phyloP scores from a whole-genome alignment of 2,888 invertebrate genomes.

The Thelaira solivaga region DNA sequence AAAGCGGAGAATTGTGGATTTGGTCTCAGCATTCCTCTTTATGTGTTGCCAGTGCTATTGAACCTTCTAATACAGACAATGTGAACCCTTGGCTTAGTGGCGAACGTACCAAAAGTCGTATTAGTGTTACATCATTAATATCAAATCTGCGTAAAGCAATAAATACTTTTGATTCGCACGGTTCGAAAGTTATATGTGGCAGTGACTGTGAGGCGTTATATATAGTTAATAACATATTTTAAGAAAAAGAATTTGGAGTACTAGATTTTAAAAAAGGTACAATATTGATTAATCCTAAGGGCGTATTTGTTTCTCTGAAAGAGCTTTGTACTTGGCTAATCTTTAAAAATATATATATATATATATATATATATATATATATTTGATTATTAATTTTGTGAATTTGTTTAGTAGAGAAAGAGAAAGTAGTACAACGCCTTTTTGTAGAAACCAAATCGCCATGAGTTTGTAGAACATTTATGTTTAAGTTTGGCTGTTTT shows the following conservation, averaged over 20 bases:
- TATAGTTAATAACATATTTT: slow-evolving; percentile 81
- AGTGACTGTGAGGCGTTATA: slow-evolving; percentile 94
- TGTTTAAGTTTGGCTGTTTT: slow-evolving; percentile 5
- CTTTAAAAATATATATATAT: too few species aligned
- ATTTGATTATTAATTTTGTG: too few species aligned
- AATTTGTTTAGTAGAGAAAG: too few species aligned
- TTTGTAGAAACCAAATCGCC: too few species aligned
- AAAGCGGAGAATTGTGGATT: slow-evolving; percentile 91
- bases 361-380: too few species aligned
- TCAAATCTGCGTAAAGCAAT: slow-evolving; percentile 86
- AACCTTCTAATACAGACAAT: slow-evolving; percentile 63
- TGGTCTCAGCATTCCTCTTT: slow-evolving; percentile 83
- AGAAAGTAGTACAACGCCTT: too few species aligned
- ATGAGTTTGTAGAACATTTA: too few species aligned
- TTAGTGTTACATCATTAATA: slow-evolving; percentile 82
- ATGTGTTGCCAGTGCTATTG: slow-evolving; percentile 52
- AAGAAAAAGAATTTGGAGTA: not conserved
- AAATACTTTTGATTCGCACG: slow-evolving; percentile 88
- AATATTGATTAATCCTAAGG: too few species aligned
- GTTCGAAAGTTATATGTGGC: slow-evolving; percentile 86
- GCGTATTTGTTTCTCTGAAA: too few species aligned
- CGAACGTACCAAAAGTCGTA: slow-evolving; percentile 82
- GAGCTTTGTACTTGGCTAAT: too few species aligned
- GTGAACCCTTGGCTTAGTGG: slow-evolving; percentile 83
- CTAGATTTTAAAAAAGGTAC: not conserved